Conservation (phyloP, 2,888 invertebrate genomes). For the Polyploca ridens region DNA sequence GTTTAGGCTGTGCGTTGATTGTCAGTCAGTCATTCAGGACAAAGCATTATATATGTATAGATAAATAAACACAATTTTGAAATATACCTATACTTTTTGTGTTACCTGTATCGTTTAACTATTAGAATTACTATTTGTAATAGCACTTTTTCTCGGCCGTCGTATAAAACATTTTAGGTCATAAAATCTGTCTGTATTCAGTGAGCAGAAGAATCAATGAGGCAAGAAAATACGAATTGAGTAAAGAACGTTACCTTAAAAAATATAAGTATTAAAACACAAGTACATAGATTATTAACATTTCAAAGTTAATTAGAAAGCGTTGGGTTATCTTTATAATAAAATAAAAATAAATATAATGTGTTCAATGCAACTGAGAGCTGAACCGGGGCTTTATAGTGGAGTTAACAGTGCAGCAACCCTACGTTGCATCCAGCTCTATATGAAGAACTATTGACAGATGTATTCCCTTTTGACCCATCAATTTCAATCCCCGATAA, state of each 20-base stretch:
- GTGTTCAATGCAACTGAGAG: neutral
- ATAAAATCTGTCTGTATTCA: slow-evolving; percentile 19
- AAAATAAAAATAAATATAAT: neutral
- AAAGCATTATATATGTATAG: too few relatives aligned
- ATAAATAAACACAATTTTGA: too few relatives aligned
- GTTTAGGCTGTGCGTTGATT: too few relatives aligned
- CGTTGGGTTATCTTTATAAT: neutral
- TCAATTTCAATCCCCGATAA: slow-evolving; percentile 6
- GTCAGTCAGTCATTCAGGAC: too few relatives aligned
- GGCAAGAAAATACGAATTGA: slow-evolving; percentile 38
- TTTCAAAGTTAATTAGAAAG: neutral
- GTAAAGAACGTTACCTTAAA: neutral
- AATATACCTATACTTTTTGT: too few relatives aligned
- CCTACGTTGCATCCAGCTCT: neutral
- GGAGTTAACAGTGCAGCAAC: slow-evolving; percentile 34
- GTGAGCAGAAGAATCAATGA: slow-evolving; percentile 55
- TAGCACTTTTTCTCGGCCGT: neutral
- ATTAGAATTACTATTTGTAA: slow-evolving; percentile 10
- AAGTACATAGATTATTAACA: too few relatives aligned
- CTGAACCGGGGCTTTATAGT: slow-evolving; percentile 28
- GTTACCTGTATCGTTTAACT: too few relatives aligned
- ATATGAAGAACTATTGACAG: neutral
- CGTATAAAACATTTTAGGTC: neutral
- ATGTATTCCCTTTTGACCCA: slow-evolving; percentile 22
- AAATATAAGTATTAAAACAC: too few relatives aligned